Evolutionary conservation across 2,888 invertebrate species (phyloP).

Genomic region (Andrena bucephala): DNA sequence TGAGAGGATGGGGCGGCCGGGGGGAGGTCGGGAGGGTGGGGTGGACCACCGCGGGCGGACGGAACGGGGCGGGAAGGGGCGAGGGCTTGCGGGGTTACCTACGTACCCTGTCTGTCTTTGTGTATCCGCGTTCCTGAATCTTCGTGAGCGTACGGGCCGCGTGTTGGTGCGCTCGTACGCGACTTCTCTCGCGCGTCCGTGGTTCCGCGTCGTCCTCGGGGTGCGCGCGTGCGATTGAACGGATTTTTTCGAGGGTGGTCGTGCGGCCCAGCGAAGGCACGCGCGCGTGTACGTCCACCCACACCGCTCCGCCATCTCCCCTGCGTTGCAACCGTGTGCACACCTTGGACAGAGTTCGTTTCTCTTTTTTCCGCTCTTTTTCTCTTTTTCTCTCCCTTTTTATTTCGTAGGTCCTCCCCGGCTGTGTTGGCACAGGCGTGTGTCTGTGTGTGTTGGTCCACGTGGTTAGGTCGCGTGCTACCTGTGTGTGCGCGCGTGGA

Average conservation of each 20-base stretch:
- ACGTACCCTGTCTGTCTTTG: conserved; percentile 70
- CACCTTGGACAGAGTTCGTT: conserved; percentile 67
- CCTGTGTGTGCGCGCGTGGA: conserved; percentile 16
- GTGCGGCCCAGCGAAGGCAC: conserved; percentile 51
- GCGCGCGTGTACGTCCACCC: conserved; percentile 34
- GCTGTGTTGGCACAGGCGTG: conserved; percentile 8
- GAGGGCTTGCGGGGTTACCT: conserved; percentile 75
- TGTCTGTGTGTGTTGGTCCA: conserved; percentile 56
- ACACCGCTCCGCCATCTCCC: conserved; percentile 6
- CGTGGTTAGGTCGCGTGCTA: conserved; percentile 51
- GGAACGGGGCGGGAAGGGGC: conserved; percentile 40
- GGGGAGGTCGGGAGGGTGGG: conserved; percentile 46
- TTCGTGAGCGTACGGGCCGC: conserved; percentile 53
- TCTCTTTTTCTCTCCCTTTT: conserved; percentile 44
- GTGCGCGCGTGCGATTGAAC: conserved; percentile 66
- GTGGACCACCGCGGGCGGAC: conserved; percentile 61
- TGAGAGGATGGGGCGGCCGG: conserved; percentile 65
- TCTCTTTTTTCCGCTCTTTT: too few species aligned
- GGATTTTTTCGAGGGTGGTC: conserved; percentile 73
- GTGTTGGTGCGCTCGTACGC: conserved; percentile 31
- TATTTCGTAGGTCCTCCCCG: conserved; percentile 50
- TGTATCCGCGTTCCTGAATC: conserved; percentile 72
- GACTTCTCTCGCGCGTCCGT: conserved; percentile 13
- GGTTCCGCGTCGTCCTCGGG: conserved; percentile 9
- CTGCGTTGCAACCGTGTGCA: conserved; percentile 36